A percentile compares a stretch with the other conserved stretches of the same genome.
These are phyloP conservation scores for Lypha dubia DNA, from an alignment of 2,888 invertebrate genomes.

Conservation along the genomic window DNA sequence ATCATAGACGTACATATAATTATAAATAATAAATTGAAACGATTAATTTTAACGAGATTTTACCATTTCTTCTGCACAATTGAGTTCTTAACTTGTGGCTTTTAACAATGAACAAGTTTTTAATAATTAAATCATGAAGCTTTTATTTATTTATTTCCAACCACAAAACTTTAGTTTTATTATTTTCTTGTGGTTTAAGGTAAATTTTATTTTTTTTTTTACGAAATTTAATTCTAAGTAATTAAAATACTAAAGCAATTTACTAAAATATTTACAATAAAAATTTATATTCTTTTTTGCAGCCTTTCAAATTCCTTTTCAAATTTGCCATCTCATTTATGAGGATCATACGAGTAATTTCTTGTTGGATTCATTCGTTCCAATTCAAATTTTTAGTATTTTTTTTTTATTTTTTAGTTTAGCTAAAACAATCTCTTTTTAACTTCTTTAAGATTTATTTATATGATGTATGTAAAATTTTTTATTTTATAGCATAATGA, in stretches of 20 bases:
- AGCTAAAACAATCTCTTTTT: too few species aligned
- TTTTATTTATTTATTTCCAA: neutral
- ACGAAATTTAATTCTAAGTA: neutral
- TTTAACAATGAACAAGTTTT: neutral
- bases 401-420: neutral
- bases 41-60: neutral
- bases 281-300: neutral
- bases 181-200: slow-evolving; percentile 1
- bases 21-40: neutral
- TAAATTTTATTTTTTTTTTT: slow-evolving; percentile 10
- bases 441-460: too few species aligned
- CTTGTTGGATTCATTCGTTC: slow-evolving; percentile 5
- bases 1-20: too few species aligned
- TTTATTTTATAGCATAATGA: neutral
- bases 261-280: neutral
- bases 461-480: neutral
- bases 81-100: neutral
- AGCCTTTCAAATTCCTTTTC: neutral
- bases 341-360: slow-evolving; percentile 25
- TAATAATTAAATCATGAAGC: neutral
- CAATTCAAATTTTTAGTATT: slow-evolving; percentile 7
- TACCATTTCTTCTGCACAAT: neutral
- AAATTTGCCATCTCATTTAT: neutral
- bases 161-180: neutral
- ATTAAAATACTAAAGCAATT: slow-evolving; percentile 17